Conservation (phyloP, 2,888 invertebrate species). For the Drosophila percnosoma region DNA sequence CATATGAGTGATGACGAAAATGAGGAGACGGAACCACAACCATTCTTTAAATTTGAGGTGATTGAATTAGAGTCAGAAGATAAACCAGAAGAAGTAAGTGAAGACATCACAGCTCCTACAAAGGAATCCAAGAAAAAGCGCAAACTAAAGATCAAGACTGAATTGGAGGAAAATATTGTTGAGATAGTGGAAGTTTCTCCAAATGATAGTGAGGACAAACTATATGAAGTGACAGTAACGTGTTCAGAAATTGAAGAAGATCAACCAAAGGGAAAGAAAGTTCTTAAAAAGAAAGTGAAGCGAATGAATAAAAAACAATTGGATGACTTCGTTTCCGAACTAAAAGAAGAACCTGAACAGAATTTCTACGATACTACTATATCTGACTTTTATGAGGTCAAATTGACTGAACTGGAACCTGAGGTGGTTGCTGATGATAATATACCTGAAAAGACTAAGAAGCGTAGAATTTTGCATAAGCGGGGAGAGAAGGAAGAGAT, state of each 20-base stretch:
- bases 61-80: slow-evolving; percentile 72
- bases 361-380: slow-evolving; percentile 50
- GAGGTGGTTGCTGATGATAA: slow-evolving; percentile 70
- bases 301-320: slow-evolving; percentile 76
- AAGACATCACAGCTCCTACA: slow-evolving; percentile 65
- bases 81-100: slow-evolving; percentile 50
- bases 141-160: slow-evolving; percentile 82
- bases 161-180: slow-evolving; percentile 84
- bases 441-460: slow-evolving; percentile 76
- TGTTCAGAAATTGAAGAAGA: slow-evolving; percentile 48
- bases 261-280: slow-evolving; percentile 47
- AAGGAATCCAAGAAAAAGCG: slow-evolving; percentile 79
- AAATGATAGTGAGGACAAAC: slow-evolving; percentile 46
- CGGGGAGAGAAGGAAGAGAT: slow-evolving; percentile 85
- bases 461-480: slow-evolving; percentile 81
- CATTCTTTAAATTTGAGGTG: slow-evolving; percentile 72
- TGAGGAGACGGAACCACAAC: slow-evolving; percentile 61
- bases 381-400: slow-evolving; percentile 74
- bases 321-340: slow-evolving; percentile 76
- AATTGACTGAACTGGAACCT: slow-evolving; percentile 79
- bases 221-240: slow-evolving; percentile 72
- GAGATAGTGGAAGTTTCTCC: slow-evolving; percentile 83
- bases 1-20: slow-evolving; percentile 49
- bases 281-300: slow-evolving; percentile 76
- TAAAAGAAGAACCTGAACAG: slow-evolving; percentile 72